Base-by-base conservation (phyloP, 2,113 vertebrate species). In the Lophochroa leadbeateri region DNA sequence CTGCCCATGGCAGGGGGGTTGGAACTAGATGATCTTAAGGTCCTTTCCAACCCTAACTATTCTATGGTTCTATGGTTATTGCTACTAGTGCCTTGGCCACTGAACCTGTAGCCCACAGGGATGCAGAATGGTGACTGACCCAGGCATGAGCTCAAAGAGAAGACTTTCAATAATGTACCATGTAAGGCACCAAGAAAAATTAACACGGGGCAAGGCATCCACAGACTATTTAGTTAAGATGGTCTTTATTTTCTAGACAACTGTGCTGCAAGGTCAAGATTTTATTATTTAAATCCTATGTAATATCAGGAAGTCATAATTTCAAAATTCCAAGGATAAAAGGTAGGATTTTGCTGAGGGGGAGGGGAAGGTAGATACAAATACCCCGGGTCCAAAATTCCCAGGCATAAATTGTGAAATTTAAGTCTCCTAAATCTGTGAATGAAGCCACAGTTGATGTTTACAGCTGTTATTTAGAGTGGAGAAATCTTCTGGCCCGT, bases 401-500 rank as follows among this genome's bases (percentile, higher is more conserved):
- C 44, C 79, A 96, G 61, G 69, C 63, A 96, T 92, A 95, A 96
- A 91, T 72, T 2, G 2, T 50, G 92, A 86, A 82, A 96, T 85
- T 95, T 70, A 95, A 95, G 63, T 95, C 92, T 97, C 85, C 89
- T 86, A 81, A 97, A 87, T 78, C 55, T 35, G 39, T 52, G 65
- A 89, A 52, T 70, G 75, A 82, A 63, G n/a, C 76, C 80, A 69
- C 18, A 5, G 46, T 96, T 95, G 74, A 67, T 44, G 28, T 92
- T 95, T 97, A 94, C 82, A 96, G 92, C 94, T 97, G 83, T 90
- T 96, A 50, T 72, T 85, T 46, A 84, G 67, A 96, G 61, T 11
- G 15, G 60, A 86, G 52, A 94, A 97, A 86, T 35, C 68, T 95
- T 89, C 94, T 87, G 91, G 87, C 82, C 63, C 0, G 0, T 83